A percentile compares a stretch with the other conserved stretches of the same genome.
phyloP scores from a whole-genome alignment of 64 coral and sea anemone genomes.

The Stichodactyla helianthus region DNA sequence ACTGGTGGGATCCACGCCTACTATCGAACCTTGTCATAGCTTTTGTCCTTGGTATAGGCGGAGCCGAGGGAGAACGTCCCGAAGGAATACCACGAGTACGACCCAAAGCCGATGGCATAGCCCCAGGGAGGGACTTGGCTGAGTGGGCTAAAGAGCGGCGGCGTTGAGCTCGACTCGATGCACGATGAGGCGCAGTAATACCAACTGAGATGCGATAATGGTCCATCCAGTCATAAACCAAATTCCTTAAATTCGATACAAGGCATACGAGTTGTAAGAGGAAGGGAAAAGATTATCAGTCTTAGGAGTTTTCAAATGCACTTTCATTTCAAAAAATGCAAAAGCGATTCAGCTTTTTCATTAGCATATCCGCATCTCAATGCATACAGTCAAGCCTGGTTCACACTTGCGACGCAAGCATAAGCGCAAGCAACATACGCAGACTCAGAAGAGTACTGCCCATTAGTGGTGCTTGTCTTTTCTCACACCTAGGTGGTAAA shows the following conservation, averaged over 20 bases:
- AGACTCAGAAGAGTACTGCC: too few relatives aligned
- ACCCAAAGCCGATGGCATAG: slow-evolving; percentile 47
- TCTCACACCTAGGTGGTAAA: too few relatives aligned
- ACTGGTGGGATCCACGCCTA: slow-evolving; percentile 12
- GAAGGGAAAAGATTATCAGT: too few relatives aligned
- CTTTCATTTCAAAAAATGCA: too few relatives aligned
- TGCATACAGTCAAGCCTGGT: too few relatives aligned
- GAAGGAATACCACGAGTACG: slow-evolving; percentile 19
- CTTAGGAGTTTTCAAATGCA: too few relatives aligned
- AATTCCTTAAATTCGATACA: slow-evolving; percentile 7
- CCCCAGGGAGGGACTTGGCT: slow-evolving; percentile 64
- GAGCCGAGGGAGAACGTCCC: slow-evolving; percentile 81
- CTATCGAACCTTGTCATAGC: slow-evolving; percentile 20
- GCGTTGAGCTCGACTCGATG: slow-evolving; percentile 30
- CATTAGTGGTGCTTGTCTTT: too few relatives aligned
- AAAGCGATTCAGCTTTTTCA: too few relatives aligned
- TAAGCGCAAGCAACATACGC: too few relatives aligned
- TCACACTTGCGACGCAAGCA: too few relatives aligned
- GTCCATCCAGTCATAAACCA: slow-evolving; percentile 98
- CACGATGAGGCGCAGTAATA: slow-evolving; percentile 62
- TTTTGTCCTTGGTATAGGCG: slow-evolving; percentile 55
- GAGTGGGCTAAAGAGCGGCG: slow-evolving; percentile 62
- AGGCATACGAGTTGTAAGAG: background rate
- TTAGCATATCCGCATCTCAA: too few relatives aligned
- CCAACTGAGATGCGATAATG: slow-evolving; percentile 85